phyloP scores from a whole-genome alignment of 2,113 vertebrate species.

The Saccopteryx bilineata region DNA sequence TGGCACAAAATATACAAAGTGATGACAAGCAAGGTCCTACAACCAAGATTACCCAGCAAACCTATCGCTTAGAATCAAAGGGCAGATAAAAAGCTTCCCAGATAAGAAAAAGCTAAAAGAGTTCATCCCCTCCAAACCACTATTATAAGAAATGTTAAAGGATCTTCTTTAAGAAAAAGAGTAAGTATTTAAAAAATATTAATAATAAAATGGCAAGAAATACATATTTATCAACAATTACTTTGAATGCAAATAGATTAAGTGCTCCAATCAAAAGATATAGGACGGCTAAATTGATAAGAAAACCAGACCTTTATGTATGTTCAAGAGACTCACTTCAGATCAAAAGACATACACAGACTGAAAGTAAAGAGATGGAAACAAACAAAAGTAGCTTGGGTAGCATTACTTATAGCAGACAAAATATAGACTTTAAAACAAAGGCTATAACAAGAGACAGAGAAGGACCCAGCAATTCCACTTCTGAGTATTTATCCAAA shows the following conservation, averaged over 20 bases:
- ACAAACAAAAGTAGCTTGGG: background rate
- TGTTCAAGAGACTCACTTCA: background rate
- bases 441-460: background rate
- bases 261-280: background rate
- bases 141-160: background rate
- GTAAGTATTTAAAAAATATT: background rate
- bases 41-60: background rate
- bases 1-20: background rate
- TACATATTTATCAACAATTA: background rate
- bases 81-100: background rate
- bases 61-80: background rate
- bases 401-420: background rate
- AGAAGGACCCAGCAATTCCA: background rate
- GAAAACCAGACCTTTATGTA: background rate
- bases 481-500: background rate
- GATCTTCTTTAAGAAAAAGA: background rate
- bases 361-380: background rate
- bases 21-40: background rate
- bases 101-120: background rate
- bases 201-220: background rate
- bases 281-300: background rate
- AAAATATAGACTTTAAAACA: background rate
- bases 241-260: background rate
- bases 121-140: background rate
- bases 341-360: background rate